Base-by-base conservation (phyloP, 1,140 invertebrate species). In the Melipona quadrifasciata region DNA sequence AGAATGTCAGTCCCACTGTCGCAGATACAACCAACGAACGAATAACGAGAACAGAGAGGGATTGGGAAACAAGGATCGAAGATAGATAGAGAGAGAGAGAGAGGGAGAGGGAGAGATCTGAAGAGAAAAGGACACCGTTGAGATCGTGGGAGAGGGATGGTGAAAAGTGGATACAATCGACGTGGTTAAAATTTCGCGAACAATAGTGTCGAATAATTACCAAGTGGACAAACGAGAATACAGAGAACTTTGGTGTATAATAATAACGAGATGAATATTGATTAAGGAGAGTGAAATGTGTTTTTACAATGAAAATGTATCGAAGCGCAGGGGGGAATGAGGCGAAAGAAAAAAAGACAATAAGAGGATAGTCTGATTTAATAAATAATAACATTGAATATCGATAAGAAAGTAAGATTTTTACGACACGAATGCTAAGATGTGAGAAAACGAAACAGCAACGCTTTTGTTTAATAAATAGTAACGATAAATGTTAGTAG, bases 1-100 rank as follows among this genome's bases (percentile, higher is more conserved):
- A 57, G 75, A 31, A 77, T n/a, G 81, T 83, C 81, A 78, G 34
- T 70, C 78, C 65, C 75, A 83, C 53, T 70, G 81, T 70, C 39
- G 34, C 75, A 31, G 53, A 53, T 78, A 51, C 67, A 70, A 75
- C 21, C 51, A 27, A 57, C 16, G 27, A 58, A 78, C 74, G 68
- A 47, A 47, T n/a, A 71, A 71, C 68, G 24, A 16, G 34, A 71
- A 68, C 8, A 17, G 61, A 34, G 64, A 57, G 61, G 5, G 61
- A 31, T 31, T 65, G 64, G 64, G 19, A 65, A 65, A 65, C 16
- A 65, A 16, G 8, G 17, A 31, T 65, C 16, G 64, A 65, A n/a
- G n/a, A 16, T 31, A 17, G 64, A 16, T 8, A 17, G 14, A 55
- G 39, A 14, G n/a, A 12, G 51, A 24, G 27, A 24, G 17, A 17